phyloP scores from a whole-genome alignment of 2,888 invertebrate species.

The Zelleria hepariella region DNA sequence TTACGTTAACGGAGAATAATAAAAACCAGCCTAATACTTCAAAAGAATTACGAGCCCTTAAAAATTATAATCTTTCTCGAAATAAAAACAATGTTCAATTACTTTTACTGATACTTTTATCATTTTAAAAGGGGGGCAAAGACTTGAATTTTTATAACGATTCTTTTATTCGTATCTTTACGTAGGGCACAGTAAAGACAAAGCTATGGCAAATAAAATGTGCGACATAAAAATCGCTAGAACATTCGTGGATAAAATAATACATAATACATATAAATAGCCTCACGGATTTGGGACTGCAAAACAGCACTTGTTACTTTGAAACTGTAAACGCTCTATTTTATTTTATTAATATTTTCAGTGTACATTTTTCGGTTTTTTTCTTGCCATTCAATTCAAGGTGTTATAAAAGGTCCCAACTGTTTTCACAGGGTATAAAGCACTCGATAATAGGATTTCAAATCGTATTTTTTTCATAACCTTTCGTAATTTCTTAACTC shows the following conservation, averaged over 20 bases:
- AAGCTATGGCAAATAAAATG: constrained; percentile 47
- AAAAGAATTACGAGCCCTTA: background rate
- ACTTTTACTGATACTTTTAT: background rate
- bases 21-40: background rate
- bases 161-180: constrained; percentile 58
- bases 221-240: constrained; percentile 44
- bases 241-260: constrained; percentile 44
- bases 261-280: constrained; percentile 40
- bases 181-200: constrained; percentile 43
- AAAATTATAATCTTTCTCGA: constrained; percentile 2
- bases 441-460: no score
- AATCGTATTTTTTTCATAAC: no score
- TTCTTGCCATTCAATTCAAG: no score
- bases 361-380: no score
- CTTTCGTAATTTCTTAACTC: no score
- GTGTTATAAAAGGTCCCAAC: no score
- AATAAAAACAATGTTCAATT: constrained; percentile 4
- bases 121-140: constrained; percentile 16
- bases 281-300: constrained; percentile 18
- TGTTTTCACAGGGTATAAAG: no score
- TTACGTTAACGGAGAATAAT: background rate
- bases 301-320: constrained; percentile 12
- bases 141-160: constrained; percentile 66
- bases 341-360: no score
- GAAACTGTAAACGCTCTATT: background rate